Base-by-base conservation (phyloP, 2,113 vertebrate species). In the Nipponia nippon region DNA sequence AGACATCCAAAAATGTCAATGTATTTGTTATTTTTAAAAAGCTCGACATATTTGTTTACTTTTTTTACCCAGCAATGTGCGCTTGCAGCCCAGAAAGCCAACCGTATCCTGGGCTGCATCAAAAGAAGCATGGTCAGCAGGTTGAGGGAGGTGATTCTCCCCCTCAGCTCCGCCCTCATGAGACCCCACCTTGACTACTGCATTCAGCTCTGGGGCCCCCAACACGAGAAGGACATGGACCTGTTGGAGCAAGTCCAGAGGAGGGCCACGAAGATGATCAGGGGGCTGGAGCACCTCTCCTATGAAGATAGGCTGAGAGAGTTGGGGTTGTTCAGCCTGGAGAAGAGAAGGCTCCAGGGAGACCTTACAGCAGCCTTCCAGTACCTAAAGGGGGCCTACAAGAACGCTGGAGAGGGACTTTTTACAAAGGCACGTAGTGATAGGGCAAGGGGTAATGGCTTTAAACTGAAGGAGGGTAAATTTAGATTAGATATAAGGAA, bases 41-140 rank as follows among this genome's bases (percentile, higher is more conserved):
- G 91, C 89, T 95, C 87, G 96, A 92, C 73, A 62, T 94, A 94
- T 97, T 97, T 94, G 83, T 95, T 98, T 97, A 96, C 56, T 97
- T 97, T 93, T 79, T 36, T 25, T 61, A 61, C 15, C 22, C 7
- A 2, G 58, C n/a, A 36, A 61, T 16, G 58, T 36, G n/a, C n/a
- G 22, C 23, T 61, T 11, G 22, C 58, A 61, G 10, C 23, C 22
- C n/a, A 61, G 58, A 61, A 61, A 11, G 15, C n/a, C 58, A 36
- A 16, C 15, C 5, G 0, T 36, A 61, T 11, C 58, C 58, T 61
- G 58, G 32, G n/a, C 23, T 61, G n/a, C 58, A 25, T 36, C 58
- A 25, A 36, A 61, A 61, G n/a, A 10, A 61, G 22, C 3, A 10
- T 36, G 58, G 3, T n/a, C 58, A 61, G n/a, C n/a, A 61, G 58